A percentile compares a stretch with the other conserved stretches of the same genome.
Evolutionary conservation across 1,140 invertebrate genomes (phyloP).

Genomic region (Phthorimaea operculella): DNA sequence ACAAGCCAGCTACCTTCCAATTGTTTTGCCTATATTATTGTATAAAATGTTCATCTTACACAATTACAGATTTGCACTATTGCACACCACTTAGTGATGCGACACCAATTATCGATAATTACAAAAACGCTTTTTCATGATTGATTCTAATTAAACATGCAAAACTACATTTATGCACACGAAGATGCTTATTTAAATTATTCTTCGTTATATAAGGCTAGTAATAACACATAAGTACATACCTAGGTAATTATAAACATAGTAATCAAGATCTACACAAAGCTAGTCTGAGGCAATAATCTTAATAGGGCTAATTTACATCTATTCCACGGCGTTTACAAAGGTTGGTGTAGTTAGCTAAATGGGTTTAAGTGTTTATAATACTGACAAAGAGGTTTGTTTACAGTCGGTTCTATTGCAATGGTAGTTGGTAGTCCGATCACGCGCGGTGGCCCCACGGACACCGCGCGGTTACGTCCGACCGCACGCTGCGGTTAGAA

Average conservation of each 20-base stretch:
- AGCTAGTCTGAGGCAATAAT: neutral
- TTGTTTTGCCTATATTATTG: neutral
- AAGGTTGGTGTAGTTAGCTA: neutral
- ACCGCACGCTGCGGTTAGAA: neutral
- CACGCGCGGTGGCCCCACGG: too few species aligned
- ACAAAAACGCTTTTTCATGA: neutral
- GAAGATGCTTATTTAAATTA: too few species aligned
- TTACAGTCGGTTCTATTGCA: neutral
- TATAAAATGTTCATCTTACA: neutral
- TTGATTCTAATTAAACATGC: too few species aligned
- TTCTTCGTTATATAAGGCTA: too few species aligned
- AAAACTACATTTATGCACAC: too few species aligned
- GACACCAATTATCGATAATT: neutral
- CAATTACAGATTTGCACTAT: neutral
- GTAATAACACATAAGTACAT: neutral
- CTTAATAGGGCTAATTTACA: constrained; percentile 1
- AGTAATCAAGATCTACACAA: neutral
- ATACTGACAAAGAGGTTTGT: constrained; percentile 1
- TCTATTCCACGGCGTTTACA: neutral
- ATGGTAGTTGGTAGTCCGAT: neutral
- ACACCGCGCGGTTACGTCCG: too few species aligned
- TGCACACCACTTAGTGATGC: neutral
- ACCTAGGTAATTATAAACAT: neutral
- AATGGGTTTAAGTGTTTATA: neutral
- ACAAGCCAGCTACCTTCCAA: neutral